phyloP scores from a whole-genome alignment of 2,113 vertebrate genomes.

The Miniopterus natalensis region DNA sequence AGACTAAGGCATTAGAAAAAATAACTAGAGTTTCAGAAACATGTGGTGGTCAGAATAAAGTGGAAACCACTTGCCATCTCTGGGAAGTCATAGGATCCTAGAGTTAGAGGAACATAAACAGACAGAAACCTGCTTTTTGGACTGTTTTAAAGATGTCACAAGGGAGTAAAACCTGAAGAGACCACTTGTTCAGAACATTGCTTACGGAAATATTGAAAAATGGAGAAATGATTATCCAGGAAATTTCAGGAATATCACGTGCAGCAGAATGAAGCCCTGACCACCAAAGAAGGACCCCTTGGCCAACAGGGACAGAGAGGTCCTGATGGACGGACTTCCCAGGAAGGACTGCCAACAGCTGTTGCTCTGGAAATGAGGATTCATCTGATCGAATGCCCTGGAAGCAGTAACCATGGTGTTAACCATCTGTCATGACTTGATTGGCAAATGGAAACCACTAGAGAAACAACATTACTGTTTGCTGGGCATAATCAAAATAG shows the following conservation, averaged over 20 bases:
- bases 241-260: constrained; percentile 94
- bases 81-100: neutral
- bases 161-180: constrained; percentile 78
- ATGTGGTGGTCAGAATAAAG: neutral
- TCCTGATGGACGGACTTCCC: neutral
- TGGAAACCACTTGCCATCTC: neutral
- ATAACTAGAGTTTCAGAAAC: neutral
- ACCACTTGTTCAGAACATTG: constrained; percentile 95
- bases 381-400: constrained; percentile 40
- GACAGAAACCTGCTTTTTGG: too few relatives aligned
- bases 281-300: constrained; percentile 96
- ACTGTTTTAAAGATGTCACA: neutral
- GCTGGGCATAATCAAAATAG: constrained; percentile 33
- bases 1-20: neutral
- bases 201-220: constrained; percentile 98
- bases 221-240: constrained; percentile 98
- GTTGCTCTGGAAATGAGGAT: constrained; percentile 33
- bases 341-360: constrained; percentile 54
- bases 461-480: constrained; percentile 69
- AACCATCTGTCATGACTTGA: constrained; percentile 62
- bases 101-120: neutral
- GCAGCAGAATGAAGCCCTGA: constrained; percentile 91
- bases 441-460: constrained; percentile 64
- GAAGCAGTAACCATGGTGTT: constrained; percentile 24
- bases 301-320: constrained; percentile 89